These are phyloP conservation scores for Coelinius sp. DNA, from an alignment of 2,888 invertebrate genomes.

Conservation along the genomic window DNA sequence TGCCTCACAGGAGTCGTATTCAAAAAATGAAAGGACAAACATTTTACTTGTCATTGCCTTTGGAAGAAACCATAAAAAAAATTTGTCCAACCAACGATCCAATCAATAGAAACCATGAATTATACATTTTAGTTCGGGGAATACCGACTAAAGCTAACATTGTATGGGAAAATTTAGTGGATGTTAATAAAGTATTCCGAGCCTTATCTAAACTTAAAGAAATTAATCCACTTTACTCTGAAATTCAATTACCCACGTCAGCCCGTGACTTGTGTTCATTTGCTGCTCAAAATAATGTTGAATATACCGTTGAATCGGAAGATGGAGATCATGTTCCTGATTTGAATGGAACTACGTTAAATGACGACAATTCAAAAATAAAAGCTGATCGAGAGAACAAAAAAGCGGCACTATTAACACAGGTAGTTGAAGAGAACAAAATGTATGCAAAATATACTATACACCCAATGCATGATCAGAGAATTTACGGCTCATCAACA, in stretches of 20 bases:
- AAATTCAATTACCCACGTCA: conserved; percentile 50
- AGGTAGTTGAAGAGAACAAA: neutral
- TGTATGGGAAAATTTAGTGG: conserved; percentile 55
- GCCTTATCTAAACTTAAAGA: conserved; percentile 55
- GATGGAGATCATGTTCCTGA: neutral
- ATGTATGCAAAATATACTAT: neutral
- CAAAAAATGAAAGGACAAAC: conserved; percentile 53
- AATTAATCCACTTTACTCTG: conserved; percentile 52
- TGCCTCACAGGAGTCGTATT: conserved; percentile 50
- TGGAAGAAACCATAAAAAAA: conserved; percentile 59
- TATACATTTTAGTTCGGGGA: conserved; percentile 57
- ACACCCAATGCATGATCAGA: neutral
- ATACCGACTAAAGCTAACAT: conserved; percentile 54
- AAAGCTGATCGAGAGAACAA: neutral
- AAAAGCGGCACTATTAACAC: neutral
- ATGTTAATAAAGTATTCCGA: conserved; percentile 54
- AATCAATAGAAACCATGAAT: conserved; percentile 55
- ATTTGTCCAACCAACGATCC: conserved; percentile 54
- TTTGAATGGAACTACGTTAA: too few species aligned
- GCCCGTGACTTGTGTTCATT: neutral
- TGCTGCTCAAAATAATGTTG: neutral
- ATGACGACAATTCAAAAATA: too few species aligned
- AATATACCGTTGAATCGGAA: neutral
- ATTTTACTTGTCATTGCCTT: conserved; percentile 60
- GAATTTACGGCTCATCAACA: conserved; percentile 12